Evolutionary conservation across 1,140 invertebrate genomes (phyloP).

Genomic region (Lasaia peninsularis): DNA sequence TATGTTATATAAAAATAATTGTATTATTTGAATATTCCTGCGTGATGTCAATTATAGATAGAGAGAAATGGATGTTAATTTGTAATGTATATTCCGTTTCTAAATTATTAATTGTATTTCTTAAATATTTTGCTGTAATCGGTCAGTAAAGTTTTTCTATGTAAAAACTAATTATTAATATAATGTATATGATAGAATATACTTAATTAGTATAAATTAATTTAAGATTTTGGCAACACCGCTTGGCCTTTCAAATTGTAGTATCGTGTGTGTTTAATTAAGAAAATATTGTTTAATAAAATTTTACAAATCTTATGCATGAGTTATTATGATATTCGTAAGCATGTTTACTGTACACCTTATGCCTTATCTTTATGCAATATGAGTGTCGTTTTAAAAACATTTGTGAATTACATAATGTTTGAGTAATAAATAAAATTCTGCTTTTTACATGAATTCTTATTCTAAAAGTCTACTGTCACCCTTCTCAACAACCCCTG

Average conservation of each 20-base stretch:
- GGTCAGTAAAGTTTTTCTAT: slow-evolving; percentile 28
- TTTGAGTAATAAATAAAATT: slow-evolving; percentile 61
- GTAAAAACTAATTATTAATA: not conserved
- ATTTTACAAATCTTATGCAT: slow-evolving; percentile 27
- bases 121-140: slow-evolving; percentile 37
- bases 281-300: slow-evolving; percentile 12
- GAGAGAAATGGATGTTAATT: slow-evolving; percentile 36
- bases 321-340: slow-evolving; percentile 40
- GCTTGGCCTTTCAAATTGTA: slow-evolving; percentile 74
- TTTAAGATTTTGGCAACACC: slow-evolving; percentile 71
- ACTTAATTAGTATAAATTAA: slow-evolving; percentile 35
- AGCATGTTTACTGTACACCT: slow-evolving; percentile 62
- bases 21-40: slow-evolving; percentile 39
- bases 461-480: slow-evolving; percentile 5
- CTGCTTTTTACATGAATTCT: slow-evolving; percentile 46
- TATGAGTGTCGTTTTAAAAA: slow-evolving; percentile 75
- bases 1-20: slow-evolving; percentile 16
- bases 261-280: slow-evolving; percentile 59
- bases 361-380: slow-evolving; percentile 69
- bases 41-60: slow-evolving; percentile 73
- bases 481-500: too few species aligned
- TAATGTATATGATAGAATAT: slow-evolving; percentile 22
- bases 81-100: slow-evolving; percentile 41
- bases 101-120: slow-evolving; percentile 16
- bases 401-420: slow-evolving; percentile 71